phyloP scores from a whole-genome alignment of 2,113 vertebrate genomes.

The Syngnathus typhle region DNA sequence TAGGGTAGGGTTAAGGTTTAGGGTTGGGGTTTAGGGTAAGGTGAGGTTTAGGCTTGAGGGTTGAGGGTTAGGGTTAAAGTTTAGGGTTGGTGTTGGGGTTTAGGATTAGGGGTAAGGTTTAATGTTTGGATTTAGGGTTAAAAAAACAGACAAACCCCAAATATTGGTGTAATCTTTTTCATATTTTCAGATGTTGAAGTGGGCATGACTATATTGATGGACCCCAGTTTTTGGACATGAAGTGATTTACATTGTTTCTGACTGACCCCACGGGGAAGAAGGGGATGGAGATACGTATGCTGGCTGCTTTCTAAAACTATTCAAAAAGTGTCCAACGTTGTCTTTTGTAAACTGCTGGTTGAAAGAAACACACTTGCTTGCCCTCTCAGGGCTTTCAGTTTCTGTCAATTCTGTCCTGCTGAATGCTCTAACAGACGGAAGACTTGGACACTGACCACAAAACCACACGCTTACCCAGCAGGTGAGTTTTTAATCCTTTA shows the following conservation, averaged over 20 bases:
- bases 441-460: constrained; percentile 6
- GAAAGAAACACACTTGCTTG: background rate
- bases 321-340: background rate
- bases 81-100: no score
- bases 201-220: no score
- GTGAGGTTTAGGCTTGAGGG: no score
- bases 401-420: constrained; percentile 3
- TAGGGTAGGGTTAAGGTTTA: no score
- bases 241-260: no score
- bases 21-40: no score
- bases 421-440: constrained; percentile 19
- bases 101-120: no score
- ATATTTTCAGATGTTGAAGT: no score
- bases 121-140: no score
- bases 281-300: background rate
- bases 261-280: background rate
- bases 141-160: background rate
- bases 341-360: background rate
- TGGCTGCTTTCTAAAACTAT: background rate
- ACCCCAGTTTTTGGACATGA: no score
- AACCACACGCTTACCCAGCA: constrained; percentile 19
- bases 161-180: background rate
- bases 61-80: no score
- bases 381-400: background rate
- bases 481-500: constrained; percentile 24